A percentile compares a stretch with the other conserved stretches of the same genome.
phyloP scores from a whole-genome alignment of 2,113 vertebrate species.

The Xiphorhynchus elegans region DNA sequence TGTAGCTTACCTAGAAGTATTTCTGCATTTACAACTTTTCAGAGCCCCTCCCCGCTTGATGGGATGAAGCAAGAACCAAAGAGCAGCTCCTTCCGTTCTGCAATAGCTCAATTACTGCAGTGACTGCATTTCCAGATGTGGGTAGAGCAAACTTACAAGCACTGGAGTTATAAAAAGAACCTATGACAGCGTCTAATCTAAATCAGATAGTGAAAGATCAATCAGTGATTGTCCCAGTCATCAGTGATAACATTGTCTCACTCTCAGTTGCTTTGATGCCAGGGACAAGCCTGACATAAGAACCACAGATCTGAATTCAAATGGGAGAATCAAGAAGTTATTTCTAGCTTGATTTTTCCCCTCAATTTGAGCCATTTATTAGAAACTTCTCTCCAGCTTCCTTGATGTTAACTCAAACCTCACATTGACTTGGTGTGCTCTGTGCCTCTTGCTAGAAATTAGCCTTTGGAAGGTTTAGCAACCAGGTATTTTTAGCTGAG shows the following conservation, averaged over 20 bases:
- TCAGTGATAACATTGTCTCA: neutral
- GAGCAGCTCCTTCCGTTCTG: neutral
- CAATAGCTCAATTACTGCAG: neutral
- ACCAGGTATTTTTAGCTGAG: neutral
- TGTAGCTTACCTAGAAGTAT: neutral
- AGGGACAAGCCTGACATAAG: neutral
- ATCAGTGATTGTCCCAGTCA: conserved; percentile 12
- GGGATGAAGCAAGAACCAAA: neutral
- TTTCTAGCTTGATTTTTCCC: neutral
- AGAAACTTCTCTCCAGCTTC: neutral
- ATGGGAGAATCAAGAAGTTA: neutral
- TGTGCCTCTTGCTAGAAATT: neutral
- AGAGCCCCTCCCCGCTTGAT: neutral
- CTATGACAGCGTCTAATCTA: neutral
- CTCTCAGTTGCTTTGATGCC: neutral
- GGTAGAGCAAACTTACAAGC: neutral
- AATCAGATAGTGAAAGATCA: conserved; percentile 32
- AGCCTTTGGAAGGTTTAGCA: neutral
- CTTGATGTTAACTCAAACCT: neutral
- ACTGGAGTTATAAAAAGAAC: neutral
- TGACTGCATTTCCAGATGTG: neutral
- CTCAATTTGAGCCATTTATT: neutral
- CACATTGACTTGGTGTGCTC: neutral
- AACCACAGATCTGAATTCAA: conserved; percentile 5
- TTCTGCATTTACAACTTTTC: neutral